Conservation (phyloP, 2,797 vertebrate genomes). For the Chromobotia macracanthus region DNA sequence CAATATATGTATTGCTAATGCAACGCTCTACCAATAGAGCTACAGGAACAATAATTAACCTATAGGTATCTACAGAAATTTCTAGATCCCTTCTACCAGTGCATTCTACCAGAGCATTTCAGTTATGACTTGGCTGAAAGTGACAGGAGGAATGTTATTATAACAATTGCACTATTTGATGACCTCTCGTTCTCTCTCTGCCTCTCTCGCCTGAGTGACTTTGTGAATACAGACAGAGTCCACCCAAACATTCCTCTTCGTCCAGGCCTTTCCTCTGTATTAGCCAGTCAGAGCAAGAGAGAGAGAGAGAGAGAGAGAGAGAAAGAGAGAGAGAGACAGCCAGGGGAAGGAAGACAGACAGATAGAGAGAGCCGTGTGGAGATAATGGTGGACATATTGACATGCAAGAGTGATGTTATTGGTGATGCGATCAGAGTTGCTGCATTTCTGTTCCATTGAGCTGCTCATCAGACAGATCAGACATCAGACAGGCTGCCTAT, state of each 20-base stretch:
- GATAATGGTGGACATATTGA: slow-evolving; percentile 20
- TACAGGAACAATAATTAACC: too few species aligned
- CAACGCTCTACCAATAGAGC: too few species aligned
- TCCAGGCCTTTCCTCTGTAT: slow-evolving; percentile 5
- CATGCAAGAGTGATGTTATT: too few species aligned
- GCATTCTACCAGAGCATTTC: neutral
- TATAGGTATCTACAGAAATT: too few species aligned
- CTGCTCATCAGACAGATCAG: too few species aligned
- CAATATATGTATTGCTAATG: too few species aligned
- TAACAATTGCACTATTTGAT: slow-evolving; percentile 30
- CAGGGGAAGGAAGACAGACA: slow-evolving; percentile 3
- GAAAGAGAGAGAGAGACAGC: slow-evolving; percentile 15
- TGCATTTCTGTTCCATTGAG: too few species aligned
- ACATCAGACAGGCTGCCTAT: too few species aligned
- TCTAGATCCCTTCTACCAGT: neutral
- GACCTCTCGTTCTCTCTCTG: slow-evolving; percentile 21
- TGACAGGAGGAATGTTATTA: slow-evolving; percentile 33
- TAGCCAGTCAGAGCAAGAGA: slow-evolving; percentile 4
- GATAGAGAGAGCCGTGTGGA: slow-evolving; percentile 1
- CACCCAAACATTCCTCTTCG: slow-evolving; percentile 27
- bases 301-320: slow-evolving; percentile 11
- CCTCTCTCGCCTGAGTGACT: slow-evolving; percentile 38
- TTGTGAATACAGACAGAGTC: slow-evolving; percentile 28
- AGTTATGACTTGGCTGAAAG: slow-evolving; percentile 8
- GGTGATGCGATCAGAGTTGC: too few species aligned